Evolutionary conservation across 53 echinoderm and acorn worm species (phyloP), one percentile per base, ranked within the genome.

Genomic region (Luidia sarsii): DNA sequence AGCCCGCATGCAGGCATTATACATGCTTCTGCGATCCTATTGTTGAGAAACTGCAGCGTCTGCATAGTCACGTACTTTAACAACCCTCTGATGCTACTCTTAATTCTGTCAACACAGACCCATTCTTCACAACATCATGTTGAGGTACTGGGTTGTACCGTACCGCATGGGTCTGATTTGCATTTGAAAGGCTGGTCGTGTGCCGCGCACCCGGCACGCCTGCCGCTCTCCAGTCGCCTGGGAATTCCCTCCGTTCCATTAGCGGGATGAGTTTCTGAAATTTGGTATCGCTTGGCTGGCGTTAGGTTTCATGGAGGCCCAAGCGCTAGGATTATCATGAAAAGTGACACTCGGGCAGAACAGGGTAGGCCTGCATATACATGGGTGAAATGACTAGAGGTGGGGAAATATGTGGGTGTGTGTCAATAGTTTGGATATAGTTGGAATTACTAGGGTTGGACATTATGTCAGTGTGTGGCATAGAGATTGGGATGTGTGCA

Each of bases 251-350:
- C 77, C 61, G 31, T 77, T 77, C 77, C 77, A 77, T 77, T 77
- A 77, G 77, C 61, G 77, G 45, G 77, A 77, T 77, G 77, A 77
- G 77, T 77, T 77, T 77, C 77, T 77, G 77, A 77, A 77, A 77
- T 77, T 77, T 77, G 77, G 77, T 77, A 77, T 77, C 61, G 77
- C 77, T 77, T 77, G 77, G 77, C 61, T 77, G 77, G 77, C 77
- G 77, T 77, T 77, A 61, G 77, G 77, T 77, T 77, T 77, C 77
- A 77, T 18, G 60, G 22, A 31, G 48, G 48, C 61, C 60, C 48
- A 59, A 36, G 77, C 60, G 61, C 61, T 22, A 30, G 77, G 77
- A 77, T 77, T 77, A 77, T 77, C 77, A 60, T 77, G 77, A 55
- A 77, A 77, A 77, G 77, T 77, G 77, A 61, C 77, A 77, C 48